Percentiles rank a stretch among this genome's conserved stretches.
These are phyloP conservation scores for Eubasilissa splendida DNA, from an alignment of 2,888 invertebrate species.

Conservation along the genomic window DNA sequence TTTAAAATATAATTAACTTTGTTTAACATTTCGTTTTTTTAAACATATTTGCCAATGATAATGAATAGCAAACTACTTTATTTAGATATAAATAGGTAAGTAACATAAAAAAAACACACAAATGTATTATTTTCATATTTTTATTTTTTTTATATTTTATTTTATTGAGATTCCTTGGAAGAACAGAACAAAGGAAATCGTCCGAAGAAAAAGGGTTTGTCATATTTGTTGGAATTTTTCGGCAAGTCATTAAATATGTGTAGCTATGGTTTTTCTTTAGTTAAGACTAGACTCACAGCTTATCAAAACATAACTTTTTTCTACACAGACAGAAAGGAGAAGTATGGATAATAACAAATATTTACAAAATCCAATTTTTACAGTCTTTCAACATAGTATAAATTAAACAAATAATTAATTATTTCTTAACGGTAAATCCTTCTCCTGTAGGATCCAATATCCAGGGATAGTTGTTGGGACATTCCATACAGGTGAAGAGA, in stretches of 20 bases:
- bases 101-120: too few species aligned
- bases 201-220: conserved; percentile 38
- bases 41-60: too few species aligned
- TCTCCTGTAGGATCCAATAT: conserved; percentile 95
- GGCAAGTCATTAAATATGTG: conserved; percentile 41
- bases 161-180: conserved; percentile 52
- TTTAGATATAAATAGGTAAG: too few species aligned
- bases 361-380: conserved; percentile 56
- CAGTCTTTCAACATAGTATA: conserved; percentile 57
- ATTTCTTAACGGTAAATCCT: conserved; percentile 88
- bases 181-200: conserved; percentile 39
- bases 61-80: too few species aligned
- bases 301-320: conserved; percentile 32
- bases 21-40: too few species aligned
- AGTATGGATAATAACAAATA: conserved; percentile 51
- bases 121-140: conserved; percentile 47
- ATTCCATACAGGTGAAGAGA: conserved; percentile 96
- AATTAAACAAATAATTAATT: conserved; percentile 63
- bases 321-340: conserved; percentile 7
- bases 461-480: conserved; percentile 96
- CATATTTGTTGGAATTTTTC: conserved; percentile 7
- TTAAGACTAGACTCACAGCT: conserved; percentile 50
- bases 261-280: conserved; percentile 45
- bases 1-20: too few species aligned
- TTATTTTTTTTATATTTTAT: conserved; percentile 52